Conservation (phyloP, 1,140 invertebrate species). For the Aradophagus sp. region DNA sequence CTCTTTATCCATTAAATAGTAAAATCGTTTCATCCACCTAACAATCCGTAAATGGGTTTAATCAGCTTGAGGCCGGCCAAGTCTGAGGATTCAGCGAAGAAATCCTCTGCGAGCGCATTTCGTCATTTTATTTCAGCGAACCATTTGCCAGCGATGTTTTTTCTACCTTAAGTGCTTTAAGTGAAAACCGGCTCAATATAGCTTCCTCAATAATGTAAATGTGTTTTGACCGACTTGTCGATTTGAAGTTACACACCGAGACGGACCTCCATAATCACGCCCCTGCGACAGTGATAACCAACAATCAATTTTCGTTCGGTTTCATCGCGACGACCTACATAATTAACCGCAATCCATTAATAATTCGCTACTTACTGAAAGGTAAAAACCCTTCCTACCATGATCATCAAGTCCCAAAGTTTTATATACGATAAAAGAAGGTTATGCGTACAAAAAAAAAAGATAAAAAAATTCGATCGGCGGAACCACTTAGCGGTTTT, state of each 20-base stretch:
- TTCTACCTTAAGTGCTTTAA: slow-evolving; percentile 42
- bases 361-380: slow-evolving; percentile 42
- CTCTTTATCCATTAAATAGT: no score
- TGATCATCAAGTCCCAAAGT: no score
- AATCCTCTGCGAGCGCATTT: slow-evolving; percentile 24
- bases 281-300: slow-evolving; percentile 22
- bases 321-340: slow-evolving; percentile 19
- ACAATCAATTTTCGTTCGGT: slow-evolving; percentile 36
- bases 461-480: no score
- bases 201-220: slow-evolving; percentile 48
- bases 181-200: slow-evolving; percentile 36
- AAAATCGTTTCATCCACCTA: no score
- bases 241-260: slow-evolving; percentile 27
- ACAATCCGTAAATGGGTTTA: slow-evolving; percentile 32
- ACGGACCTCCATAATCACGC: slow-evolving; percentile 35
- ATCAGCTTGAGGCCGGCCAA: neutral
- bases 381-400: no score
- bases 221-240: slow-evolving; percentile 41
- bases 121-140: slow-evolving; percentile 43
- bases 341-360: slow-evolving; percentile 26
- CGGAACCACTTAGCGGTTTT: no score
- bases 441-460: no score
- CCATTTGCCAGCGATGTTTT: slow-evolving; percentile 52
- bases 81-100: slow-evolving; percentile 35
- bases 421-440: no score